Evolutionary conservation across 2,797 vertebrate genomes (phyloP).

Genomic region (Novumbra hubbsi): DNA sequence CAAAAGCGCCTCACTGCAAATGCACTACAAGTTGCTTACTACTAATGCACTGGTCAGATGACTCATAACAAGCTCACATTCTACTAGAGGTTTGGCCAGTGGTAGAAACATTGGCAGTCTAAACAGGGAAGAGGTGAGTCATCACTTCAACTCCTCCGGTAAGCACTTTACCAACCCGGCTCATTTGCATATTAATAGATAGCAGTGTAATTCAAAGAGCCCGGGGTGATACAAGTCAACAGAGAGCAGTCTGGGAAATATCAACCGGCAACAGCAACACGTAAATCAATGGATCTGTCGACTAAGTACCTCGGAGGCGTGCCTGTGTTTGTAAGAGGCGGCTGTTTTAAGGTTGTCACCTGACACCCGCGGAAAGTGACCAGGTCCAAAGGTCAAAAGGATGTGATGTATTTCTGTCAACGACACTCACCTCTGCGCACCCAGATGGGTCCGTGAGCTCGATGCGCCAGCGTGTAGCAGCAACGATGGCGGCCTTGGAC

Average conservation of each 20-base stretch:
- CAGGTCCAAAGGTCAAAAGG: not conserved
- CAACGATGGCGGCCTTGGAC: constrained; percentile 71
- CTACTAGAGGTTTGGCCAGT: constrained; percentile 15
- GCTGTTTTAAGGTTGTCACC: not conserved
- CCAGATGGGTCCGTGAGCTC: constrained; percentile 74
- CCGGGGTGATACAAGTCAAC: constrained; percentile 26
- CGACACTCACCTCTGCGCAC: constrained; percentile 77
- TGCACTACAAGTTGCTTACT: no score
- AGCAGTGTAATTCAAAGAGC: constrained; percentile 58
- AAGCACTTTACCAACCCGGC: constrained; percentile 54
- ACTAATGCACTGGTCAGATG: constrained; percentile 7
- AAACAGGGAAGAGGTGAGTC: constrained; percentile 53
- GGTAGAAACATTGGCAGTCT: constrained; percentile 2
- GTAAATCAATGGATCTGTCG: constrained; percentile 3
- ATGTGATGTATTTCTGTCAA: not conserved
- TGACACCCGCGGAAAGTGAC: not conserved
- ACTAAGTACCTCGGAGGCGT: not conserved
- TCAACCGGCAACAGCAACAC: not conserved
- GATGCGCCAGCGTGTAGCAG: constrained; percentile 71
- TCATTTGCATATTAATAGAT: constrained; percentile 77
- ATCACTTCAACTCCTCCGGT: constrained; percentile 61
- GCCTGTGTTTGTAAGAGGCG: not conserved
- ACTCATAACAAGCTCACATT: not conserved
- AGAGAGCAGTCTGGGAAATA: constrained; percentile 19
- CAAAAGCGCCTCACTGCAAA: no score